These are phyloP conservation scores for Scaptomyza flava DNA, from an alignment of 2,888 invertebrate genomes.

Conservation along the genomic window DNA sequence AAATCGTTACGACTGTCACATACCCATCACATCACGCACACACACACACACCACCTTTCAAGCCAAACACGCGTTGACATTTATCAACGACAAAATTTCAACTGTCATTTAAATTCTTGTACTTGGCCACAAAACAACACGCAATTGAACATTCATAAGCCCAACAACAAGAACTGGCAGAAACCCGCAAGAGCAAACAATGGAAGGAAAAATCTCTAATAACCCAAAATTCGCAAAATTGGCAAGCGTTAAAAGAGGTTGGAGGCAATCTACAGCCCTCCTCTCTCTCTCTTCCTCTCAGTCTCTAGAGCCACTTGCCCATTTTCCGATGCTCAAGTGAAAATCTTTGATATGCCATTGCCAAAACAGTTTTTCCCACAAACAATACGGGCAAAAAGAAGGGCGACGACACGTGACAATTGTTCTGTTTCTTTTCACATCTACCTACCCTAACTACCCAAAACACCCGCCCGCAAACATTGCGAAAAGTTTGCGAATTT, in stretches of 20 bases:
- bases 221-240: slow-evolving; percentile 70
- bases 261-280: slow-evolving; percentile 25
- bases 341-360: slow-evolving; percentile 62
- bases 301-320: slow-evolving; percentile 36
- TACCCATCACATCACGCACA: slow-evolving; percentile 21
- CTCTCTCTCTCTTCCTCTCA: slow-evolving; percentile 10
- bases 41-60: not conserved
- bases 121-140: slow-evolving; percentile 52
- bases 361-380: slow-evolving; percentile 69
- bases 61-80: slow-evolving; percentile 65
- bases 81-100: slow-evolving; percentile 59
- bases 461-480: not conserved
- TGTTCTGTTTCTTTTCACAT: slow-evolving; percentile 51
- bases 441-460: not conserved
- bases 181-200: slow-evolving; percentile 60
- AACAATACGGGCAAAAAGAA: slow-evolving; percentile 26
- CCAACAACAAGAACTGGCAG: slow-evolving; percentile 7
- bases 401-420: slow-evolving; percentile 74
- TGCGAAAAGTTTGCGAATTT: slow-evolving; percentile 62
- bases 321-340: slow-evolving; percentile 65
- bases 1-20: slow-evolving; percentile 54
- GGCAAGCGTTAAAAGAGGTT: slow-evolving; percentile 22
- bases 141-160: slow-evolving; percentile 73
- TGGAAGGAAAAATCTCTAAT: slow-evolving; percentile 53
- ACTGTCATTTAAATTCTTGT: slow-evolving; percentile 68